Conservation (phyloP, 2,113 vertebrate genomes). For the Vanacampus margaritifer region DNA sequence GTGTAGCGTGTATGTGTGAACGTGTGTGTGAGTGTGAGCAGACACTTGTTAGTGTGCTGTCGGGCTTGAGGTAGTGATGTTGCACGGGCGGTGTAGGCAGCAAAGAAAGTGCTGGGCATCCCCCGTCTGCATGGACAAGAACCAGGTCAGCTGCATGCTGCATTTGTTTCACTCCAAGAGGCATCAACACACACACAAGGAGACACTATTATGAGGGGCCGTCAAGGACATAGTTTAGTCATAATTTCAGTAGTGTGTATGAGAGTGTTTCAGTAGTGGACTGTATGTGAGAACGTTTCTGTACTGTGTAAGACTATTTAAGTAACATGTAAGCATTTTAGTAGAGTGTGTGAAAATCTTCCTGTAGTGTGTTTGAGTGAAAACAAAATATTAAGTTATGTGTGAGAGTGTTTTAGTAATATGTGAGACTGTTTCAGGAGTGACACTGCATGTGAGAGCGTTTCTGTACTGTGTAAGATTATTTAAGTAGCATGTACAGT, state of each 20-base stretch:
- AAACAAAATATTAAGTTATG: too few relatives aligned
- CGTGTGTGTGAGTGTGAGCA: constrained; percentile 1
- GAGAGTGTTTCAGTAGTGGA: too few relatives aligned
- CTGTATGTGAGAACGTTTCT: too few relatives aligned
- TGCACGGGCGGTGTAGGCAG: not conserved
- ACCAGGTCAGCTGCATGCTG: constrained; percentile 8
- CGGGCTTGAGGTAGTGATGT: constrained; percentile 4
- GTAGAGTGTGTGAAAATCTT: too few relatives aligned
- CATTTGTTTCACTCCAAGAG: not conserved
- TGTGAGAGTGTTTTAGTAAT: not conserved
- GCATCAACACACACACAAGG: not conserved
- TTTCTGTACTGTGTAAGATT: too few relatives aligned
- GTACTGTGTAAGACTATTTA: too few relatives aligned
- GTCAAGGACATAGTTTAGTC: not conserved
- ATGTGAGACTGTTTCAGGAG: not conserved
- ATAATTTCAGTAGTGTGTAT: not conserved
- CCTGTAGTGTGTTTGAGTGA: too few relatives aligned
- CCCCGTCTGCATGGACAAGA: not conserved
- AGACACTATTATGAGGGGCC: not conserved
- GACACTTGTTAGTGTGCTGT: constrained; percentile 13
- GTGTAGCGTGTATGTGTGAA: not conserved
- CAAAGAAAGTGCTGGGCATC: not conserved
- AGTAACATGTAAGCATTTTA: not conserved
- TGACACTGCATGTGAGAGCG: too few relatives aligned
- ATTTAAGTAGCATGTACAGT: too few relatives aligned